Base-by-base conservation (phyloP, 2,113 vertebrate genomes). In the Rhabdomys dilectus region DNA sequence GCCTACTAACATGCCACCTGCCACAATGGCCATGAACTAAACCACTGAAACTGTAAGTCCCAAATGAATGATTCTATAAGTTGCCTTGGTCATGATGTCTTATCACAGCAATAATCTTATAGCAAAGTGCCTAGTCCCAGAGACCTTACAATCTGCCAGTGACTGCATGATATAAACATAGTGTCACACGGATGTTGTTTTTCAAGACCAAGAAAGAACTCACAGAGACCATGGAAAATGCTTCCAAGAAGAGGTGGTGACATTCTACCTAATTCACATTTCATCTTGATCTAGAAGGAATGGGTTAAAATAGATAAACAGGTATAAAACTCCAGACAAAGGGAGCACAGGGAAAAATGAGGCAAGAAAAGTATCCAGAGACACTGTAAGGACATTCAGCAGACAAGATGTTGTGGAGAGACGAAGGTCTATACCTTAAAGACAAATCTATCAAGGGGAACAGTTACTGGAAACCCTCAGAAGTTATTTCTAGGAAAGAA, bases 401-500 rank as follows among this genome's bases (percentile, higher is more conserved):
- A 93, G 88, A 75, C 13, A 89, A 91, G 42, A 94, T 26, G 62
- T 19, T 36, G 10, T 15, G 1, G 16, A 34, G 19, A 81, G 8
- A 21, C 0, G 0, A 39, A 81, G 81, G 34, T 88, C 22, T 84
- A 22, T 68, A 56, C 88, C 84, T 92, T 91, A 85, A 95, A 91
- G 81, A 68, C 31, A 76, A 80, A 84, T 11, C 21, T 91, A 82
- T 89, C 84, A 45, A 31, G 93, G 53, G 48, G 89, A 89, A 89
- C 31, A 11, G 62, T 84, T 15, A 31, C 9, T 91, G 78, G n/a
- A n/a, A 86, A 76, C 64, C 66, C 19, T 6, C 51, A 31, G 21
- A 80, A 85, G 39, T 13, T 51, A 92, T 12, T 86, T 92, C 76
- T 95, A 39, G 45, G 68, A 48, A 94, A 31, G 9, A 96, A 56